Evolutionary conservation across 2,797 vertebrate genomes (phyloP).

Genomic region (Sebastes oblongus): DNA sequence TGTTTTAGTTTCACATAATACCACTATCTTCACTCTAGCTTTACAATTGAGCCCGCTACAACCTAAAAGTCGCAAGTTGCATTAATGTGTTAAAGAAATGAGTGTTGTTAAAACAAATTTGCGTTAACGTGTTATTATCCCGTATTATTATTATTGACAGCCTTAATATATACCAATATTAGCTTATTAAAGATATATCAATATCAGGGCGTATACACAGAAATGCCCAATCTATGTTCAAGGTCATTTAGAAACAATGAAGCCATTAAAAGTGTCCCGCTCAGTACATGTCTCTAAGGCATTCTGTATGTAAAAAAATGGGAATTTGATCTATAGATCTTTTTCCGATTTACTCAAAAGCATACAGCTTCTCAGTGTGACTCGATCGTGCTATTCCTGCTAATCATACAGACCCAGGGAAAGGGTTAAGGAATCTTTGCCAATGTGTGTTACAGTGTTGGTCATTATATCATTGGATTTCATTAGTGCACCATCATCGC

Average conservation of each 20-base stretch:
- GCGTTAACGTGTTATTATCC: too few species aligned
- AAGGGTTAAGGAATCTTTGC: neutral
- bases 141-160: too few species aligned
- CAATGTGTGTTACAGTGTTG: slow-evolving; percentile 13
- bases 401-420: slow-evolving; percentile 5
- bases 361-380: neutral
- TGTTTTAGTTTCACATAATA: too few species aligned
- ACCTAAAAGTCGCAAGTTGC: too few species aligned
- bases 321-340: neutral
- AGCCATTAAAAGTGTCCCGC: neutral
- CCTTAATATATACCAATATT: neutral
- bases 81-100: too few species aligned
- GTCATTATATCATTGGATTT: slow-evolving; percentile 41
- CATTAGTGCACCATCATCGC: slow-evolving; percentile 34
- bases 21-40: too few species aligned
- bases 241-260: neutral
- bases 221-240: neutral
- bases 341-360: neutral
- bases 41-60: too few species aligned
- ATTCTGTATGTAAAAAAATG: neutral
- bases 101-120: too few species aligned
- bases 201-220: neutral
- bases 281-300: neutral
- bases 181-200: neutral
- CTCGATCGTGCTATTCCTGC: neutral